A percentile compares a stretch with the other conserved stretches of the same genome.
Evolutionary conservation across 2,113 vertebrate species (phyloP).

Genomic region (Astur gentilis): DNA sequence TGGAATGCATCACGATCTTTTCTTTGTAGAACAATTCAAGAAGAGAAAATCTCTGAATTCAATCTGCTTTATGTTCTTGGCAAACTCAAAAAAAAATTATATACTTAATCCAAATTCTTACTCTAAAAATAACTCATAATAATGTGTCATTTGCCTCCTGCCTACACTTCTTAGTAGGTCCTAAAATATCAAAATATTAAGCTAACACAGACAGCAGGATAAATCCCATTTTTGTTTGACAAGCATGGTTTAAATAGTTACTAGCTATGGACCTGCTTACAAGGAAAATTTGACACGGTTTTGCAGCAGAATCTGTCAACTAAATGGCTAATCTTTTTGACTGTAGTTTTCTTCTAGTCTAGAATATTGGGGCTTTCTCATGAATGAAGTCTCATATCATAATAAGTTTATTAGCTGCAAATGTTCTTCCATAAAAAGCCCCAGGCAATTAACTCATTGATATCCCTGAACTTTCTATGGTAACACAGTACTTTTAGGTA

Average conservation of each 20-base stretch:
- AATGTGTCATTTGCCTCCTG: background rate
- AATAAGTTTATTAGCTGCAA: background rate
- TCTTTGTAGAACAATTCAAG: background rate
- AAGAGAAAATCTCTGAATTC: background rate
- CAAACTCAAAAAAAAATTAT: background rate
- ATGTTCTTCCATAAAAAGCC: background rate
- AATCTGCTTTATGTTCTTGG: background rate
- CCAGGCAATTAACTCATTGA: background rate
- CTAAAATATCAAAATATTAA: conserved; percentile 25
- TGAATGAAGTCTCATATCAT: background rate
- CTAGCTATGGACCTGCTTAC: background rate
- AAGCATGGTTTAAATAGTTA: background rate
- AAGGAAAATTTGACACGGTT: background rate
- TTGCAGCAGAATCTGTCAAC: background rate
- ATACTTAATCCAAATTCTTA: background rate
- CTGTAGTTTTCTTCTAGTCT: background rate
- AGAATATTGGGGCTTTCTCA: background rate
- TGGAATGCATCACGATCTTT: background rate
- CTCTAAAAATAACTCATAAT: background rate
- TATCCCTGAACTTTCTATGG: background rate
- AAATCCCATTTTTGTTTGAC: background rate
- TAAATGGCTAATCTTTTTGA: background rate
- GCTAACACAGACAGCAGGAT: background rate
- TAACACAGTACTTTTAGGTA: background rate
- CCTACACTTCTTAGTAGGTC: background rate